Evolutionary conservation across 2,797 vertebrate genomes (phyloP), one percentile per base, ranked within the genome.

Genomic region (Acridotheres tristis): DNA sequence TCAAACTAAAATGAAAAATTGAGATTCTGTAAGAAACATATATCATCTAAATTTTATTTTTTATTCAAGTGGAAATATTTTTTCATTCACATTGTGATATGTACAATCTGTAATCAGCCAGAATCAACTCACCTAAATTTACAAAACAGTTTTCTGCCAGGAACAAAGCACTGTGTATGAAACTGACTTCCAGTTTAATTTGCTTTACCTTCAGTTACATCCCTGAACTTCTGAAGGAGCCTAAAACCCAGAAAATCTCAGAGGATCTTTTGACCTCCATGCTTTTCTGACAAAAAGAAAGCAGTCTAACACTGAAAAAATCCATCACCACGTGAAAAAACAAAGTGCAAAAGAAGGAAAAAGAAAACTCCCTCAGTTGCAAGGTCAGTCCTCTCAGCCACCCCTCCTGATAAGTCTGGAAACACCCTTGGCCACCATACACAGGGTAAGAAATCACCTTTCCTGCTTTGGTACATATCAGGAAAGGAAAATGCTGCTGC

Each of bases 241-340:
- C 47, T 40, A 73, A 79, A 50, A 50, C 9, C 36, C 57, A 72
- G 23, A 61, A 27, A 79, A 54, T 30, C 65, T 20, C 57, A 26
- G 16, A 55, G 11, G 8, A 7, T 77, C 27, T n/a, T n/a, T 40
- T 21, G 8, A 38, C 12, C 19, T 36, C 30, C 1, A 0, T 2
- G 11, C 16, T 77, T 47, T 63, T 73, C 36, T 61, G 26, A 58
- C 21, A 80, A 68, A 65, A 57, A 34, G 21, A n/a, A 16, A 58
- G 45, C 25, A 85, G 26, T 7, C 0, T 4, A 23, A 55, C 36
- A 57, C 63, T 54, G 42, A 38, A 58, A 76, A 84, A 72, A 40
- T 12, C 68, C 34, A 85, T 13, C 26, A 40, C 7, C 13, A 20
- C 0, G 1, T 36, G 30, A 67, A 72, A 57, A 71, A 74, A 51